These are phyloP conservation scores for Planiliza haematocheilus DNA, from an alignment of 2,113 vertebrate genomes.

Conservation along the genomic window DNA sequence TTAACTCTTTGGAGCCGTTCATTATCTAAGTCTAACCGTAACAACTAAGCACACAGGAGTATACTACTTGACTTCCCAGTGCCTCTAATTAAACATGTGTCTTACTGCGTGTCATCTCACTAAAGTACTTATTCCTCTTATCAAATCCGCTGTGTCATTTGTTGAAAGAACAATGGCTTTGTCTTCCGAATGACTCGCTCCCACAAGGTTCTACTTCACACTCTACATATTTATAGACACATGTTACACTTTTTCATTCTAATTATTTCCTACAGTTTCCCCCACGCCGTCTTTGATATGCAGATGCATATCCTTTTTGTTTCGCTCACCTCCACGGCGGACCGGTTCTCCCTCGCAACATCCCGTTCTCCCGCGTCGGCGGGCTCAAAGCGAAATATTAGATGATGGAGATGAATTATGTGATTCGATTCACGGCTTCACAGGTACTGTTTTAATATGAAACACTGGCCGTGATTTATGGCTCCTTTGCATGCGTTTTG, in stretches of 20 bases:
- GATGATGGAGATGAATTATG: constrained; percentile 54
- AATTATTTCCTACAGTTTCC: constrained; percentile 41
- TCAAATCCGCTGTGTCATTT: constrained; percentile 64
- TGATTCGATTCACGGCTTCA: constrained; percentile 32
- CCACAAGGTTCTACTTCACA: constrained; percentile 36
- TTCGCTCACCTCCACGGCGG: constrained; percentile 37
- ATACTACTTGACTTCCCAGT: constrained; percentile 51
- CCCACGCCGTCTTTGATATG: constrained; percentile 71
- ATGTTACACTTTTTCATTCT: constrained; percentile 38
- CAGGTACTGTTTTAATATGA: constrained; percentile 36
- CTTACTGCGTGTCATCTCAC: constrained; percentile 58
- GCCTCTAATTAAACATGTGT: constrained; percentile 71
- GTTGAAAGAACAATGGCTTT: constrained; percentile 57
- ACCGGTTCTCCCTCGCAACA: background rate
- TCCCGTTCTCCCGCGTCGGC: constrained; percentile 10
- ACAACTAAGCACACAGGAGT: constrained; percentile 45
- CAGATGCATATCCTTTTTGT: constrained; percentile 57
- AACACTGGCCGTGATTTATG: constrained; percentile 32
- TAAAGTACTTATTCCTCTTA: constrained; percentile 44
- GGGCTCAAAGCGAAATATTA: constrained; percentile 53
- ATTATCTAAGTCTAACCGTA: constrained; percentile 31
- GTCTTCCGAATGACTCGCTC: constrained; percentile 48
- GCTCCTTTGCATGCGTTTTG: constrained; percentile 22
- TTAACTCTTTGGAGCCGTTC: constrained; percentile 27
- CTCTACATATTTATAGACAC: constrained; percentile 33